phyloP scores from a whole-genome alignment of 2,888 invertebrate genomes.

The Subacronicta megacephala region DNA sequence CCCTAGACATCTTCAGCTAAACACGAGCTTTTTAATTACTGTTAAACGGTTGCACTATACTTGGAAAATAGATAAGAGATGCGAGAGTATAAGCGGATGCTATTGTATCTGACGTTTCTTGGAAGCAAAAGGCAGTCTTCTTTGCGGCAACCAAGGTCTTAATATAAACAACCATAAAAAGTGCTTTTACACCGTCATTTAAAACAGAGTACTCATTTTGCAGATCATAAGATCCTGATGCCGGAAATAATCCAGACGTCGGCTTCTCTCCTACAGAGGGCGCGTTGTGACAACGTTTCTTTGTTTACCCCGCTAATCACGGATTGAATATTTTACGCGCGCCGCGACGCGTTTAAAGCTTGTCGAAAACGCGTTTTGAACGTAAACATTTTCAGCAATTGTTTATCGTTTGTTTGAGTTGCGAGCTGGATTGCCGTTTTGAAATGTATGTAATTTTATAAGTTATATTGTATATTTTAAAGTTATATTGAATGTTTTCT shows the following conservation, averaged over 20 bases:
- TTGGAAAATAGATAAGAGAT: background rate
- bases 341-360: constrained; percentile 20
- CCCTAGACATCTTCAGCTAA: too few relatives aligned
- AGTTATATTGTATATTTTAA: constrained; percentile 34
- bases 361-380: constrained; percentile 27
- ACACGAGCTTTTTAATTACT: background rate
- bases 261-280: constrained; percentile 28
- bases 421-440: constrained; percentile 42
- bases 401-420: constrained; percentile 43
- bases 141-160: background rate
- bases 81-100: background rate
- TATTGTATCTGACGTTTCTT: background rate
- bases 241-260: constrained; percentile 57
- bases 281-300: constrained; percentile 40
- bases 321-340: constrained; percentile 50
- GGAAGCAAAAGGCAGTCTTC: background rate
- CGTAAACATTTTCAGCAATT: constrained; percentile 40
- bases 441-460: constrained; percentile 39
- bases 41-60: background rate
- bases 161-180: constrained; percentile 7
- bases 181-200: background rate
- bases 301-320: constrained; percentile 52
- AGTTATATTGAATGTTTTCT: constrained; percentile 30
- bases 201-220: constrained; percentile 34
- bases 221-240: constrained; percentile 46